A percentile compares a stretch with the other conserved stretches of the same genome.
phyloP scores from a whole-genome alignment of 2,888 invertebrate species.

The Papilio gigon region DNA sequence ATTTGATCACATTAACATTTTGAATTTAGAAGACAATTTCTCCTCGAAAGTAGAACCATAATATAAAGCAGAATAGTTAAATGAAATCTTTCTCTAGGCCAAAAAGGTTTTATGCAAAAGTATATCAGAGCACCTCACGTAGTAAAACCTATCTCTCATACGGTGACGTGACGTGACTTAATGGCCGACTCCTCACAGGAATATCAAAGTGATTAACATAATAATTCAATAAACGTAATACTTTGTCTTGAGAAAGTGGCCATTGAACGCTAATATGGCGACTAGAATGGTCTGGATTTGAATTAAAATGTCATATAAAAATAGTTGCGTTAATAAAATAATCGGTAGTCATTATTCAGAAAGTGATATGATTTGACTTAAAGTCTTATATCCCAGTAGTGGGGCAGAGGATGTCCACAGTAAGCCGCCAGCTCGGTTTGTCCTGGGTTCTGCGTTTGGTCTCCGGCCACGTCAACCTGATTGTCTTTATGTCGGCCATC shows the following conservation, averaged over 20 bases:
- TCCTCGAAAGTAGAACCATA: too few relatives aligned
- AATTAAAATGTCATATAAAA: conserved; percentile 20
- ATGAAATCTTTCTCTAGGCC: too few relatives aligned
- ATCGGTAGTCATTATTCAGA: not conserved
- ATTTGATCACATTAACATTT: too few relatives aligned
- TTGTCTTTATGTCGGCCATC: too few relatives aligned
- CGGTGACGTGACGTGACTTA: conserved; percentile 36
- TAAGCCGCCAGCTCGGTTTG: too few relatives aligned
- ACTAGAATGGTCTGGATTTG: conserved; percentile 27
- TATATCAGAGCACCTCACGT: not conserved
- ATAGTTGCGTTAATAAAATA: not conserved
- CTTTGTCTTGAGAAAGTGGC: conserved; percentile 34
- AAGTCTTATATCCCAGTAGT: too few relatives aligned
- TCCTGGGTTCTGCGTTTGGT: too few relatives aligned
- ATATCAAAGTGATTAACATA: conserved; percentile 32
- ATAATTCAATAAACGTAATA: conserved; percentile 36
- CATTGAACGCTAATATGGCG: conserved; percentile 32
- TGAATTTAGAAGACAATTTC: too few relatives aligned
- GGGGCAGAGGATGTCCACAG: too few relatives aligned
- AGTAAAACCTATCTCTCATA: conserved; percentile 1
- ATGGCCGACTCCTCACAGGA: conserved; percentile 19
- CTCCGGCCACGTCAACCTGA: too few relatives aligned
- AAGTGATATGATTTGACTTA: too few relatives aligned
- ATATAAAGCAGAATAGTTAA: too few relatives aligned
- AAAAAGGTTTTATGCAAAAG: not conserved